Percentiles rank a stretch among this genome's conserved stretches.
These are phyloP conservation scores for Troides aeacus DNA, from an alignment of 2,888 invertebrate genomes.

Conservation along the genomic window DNA sequence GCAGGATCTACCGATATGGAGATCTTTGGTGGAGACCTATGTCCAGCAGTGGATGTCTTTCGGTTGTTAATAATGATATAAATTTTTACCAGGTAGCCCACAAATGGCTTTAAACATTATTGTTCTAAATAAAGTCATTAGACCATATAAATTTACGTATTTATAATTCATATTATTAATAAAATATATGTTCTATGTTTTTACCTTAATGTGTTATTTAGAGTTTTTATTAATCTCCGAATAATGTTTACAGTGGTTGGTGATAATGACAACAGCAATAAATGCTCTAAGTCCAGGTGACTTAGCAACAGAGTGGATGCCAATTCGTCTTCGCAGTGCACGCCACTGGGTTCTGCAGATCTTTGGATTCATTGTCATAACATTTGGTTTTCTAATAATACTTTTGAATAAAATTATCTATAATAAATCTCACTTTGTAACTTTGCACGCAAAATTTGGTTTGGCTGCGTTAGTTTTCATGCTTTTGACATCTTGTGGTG, in stretches of 20 bases:
- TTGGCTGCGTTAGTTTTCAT: slow-evolving; percentile 64
- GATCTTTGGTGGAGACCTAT: too few relatives aligned
- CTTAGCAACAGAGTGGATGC: slow-evolving; percentile 77
- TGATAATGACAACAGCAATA: slow-evolving; percentile 72
- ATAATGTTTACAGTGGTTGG: slow-evolving; percentile 65
- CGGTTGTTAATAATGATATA: too few relatives aligned
- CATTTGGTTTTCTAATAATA: slow-evolving; percentile 65
- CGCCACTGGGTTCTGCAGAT: slow-evolving; percentile 75
- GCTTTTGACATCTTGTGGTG: slow-evolving; percentile 66
- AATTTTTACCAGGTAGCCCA: too few relatives aligned
- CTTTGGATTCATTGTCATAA: slow-evolving; percentile 49
- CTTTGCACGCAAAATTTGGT: slow-evolving; percentile 71
- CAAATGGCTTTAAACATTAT: too few relatives aligned
- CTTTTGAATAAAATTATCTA: slow-evolving; percentile 64
- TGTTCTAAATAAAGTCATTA: too few relatives aligned
- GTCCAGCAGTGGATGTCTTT: too few relatives aligned
- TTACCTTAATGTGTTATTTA: not conserved
- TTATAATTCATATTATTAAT: too few relatives aligned
- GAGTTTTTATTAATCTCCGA: not conserved
- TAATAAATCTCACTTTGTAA: slow-evolving; percentile 58
- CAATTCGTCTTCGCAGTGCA: slow-evolving; percentile 68
- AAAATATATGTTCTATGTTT: not conserved
- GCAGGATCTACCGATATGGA: too few relatives aligned
- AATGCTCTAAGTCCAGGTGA: slow-evolving; percentile 75
- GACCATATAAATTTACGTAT: too few relatives aligned